Conservation (phyloP, 37 sponge, comb jelly and placozoan species). For the Halichondria panicea region DNA sequence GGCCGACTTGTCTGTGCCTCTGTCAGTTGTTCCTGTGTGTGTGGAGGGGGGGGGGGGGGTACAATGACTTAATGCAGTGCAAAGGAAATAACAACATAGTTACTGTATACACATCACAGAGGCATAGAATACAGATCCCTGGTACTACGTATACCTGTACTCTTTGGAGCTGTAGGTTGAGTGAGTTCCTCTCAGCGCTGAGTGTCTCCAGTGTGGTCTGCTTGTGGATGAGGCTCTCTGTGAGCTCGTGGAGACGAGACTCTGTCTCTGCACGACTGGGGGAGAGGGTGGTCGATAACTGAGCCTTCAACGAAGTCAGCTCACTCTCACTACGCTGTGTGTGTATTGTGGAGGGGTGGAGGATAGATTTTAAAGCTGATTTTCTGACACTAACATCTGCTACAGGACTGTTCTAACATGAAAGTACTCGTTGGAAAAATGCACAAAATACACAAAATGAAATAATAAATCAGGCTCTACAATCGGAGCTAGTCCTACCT, state of each 20-base stretch:
- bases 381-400: no score
- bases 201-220: constrained; percentile 87
- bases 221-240: constrained; percentile 82
- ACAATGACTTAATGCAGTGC: no score
- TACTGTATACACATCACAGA: constrained; percentile 1
- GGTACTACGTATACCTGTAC: no score
- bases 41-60: not conserved
- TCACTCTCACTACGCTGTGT: constrained; percentile 30
- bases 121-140: no score
- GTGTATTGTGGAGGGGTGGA: not conserved
- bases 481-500: not conserved
- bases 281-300: constrained; percentile 13
- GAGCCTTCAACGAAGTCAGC: constrained; percentile 8
- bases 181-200: constrained; percentile 67
- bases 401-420: not conserved
- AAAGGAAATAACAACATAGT: no score
- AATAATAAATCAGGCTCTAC: not conserved
- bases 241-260: constrained; percentile 63
- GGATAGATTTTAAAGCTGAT: not conserved
- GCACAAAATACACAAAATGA: not conserved
- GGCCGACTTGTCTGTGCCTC: no score
- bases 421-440: not conserved
- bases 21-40: no score
- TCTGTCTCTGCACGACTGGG: constrained; percentile 55
- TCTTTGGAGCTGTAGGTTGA: constrained; percentile 74